Evolutionary conservation across 2,888 invertebrate genomes (phyloP), one percentile per base, ranked within the genome.

Genomic region (Phortica okadai): DNA sequence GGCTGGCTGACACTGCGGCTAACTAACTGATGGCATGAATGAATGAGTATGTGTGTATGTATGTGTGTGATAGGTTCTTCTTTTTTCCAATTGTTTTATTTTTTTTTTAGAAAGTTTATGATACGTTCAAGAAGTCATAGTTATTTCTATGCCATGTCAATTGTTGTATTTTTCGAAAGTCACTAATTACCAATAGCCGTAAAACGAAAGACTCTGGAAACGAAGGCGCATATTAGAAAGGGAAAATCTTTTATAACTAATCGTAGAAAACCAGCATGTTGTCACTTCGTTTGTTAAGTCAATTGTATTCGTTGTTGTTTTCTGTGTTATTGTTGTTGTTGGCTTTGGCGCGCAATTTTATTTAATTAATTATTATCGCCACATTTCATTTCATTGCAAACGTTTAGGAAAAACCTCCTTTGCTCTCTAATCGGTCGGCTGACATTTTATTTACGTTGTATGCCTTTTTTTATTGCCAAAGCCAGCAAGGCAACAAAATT

Each of bases 1-100:
- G 88, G 89, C 84, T 72, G 70, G 14, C 54, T 54, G 50, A 33
- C 54, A 7, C 14, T 41, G 33, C 25, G 21, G 21, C 21, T 62
- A 62, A 50, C 33, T 72, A 54, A 44, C 54, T 56, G 56, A 72
- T 10, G 25, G 25, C 25, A 21, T 50, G 50, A 56, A 56, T 56
- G 66, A 16, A 21, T 56, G 66, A 16, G 10, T 33, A 33, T 33
- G 33, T 4, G 33, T 33, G 33, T 5, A 3, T 3, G 11, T 64
- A 45, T 42, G 67, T 67, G 44, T 44, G n/a, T 67, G 41, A 44
- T 42, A 8, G 6, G 44, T 21, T 59, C n/a, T 59, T 59, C 59
- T 21, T 10, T n/a, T 58, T 58, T 6, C 14, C 6, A n/a, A n/a
- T 6, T 58, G 16, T 58, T 14, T 14, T n/a, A 2, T 58, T 58